Conservation (phyloP, 64 coral and sea anemone genomes). For the Exaiptasia diaphana region DNA sequence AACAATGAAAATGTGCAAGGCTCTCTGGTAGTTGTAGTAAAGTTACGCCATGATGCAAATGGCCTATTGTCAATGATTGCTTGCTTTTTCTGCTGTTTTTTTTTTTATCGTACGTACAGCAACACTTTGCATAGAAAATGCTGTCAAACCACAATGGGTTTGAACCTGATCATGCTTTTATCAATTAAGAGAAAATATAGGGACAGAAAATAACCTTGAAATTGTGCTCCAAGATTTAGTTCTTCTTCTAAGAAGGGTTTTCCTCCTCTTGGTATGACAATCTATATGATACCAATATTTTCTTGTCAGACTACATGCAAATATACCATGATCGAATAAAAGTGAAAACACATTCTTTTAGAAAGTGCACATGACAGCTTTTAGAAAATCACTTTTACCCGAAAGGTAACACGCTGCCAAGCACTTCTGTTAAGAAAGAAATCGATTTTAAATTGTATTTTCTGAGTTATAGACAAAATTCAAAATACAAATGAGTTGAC, state of each 20-base stretch:
- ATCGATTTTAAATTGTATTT: neutral
- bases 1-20: too few species aligned
- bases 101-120: too few species aligned
- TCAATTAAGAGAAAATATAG: too few species aligned
- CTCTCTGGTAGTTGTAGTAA: too few species aligned
- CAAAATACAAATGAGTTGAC: too few species aligned
- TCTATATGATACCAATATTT: neutral
- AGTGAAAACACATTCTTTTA: neutral
- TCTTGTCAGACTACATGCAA: neutral
- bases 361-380: neutral
- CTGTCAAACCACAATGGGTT: too few species aligned
- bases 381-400: neutral
- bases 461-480: too few species aligned
- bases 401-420: neutral
- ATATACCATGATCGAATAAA: neutral
- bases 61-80: too few species aligned
- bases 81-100: too few species aligned
- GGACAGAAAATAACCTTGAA: neutral
- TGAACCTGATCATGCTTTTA: too few species aligned
- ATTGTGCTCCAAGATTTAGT: neutral
- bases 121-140: too few species aligned
- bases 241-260: constrained; percentile 22
- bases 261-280: constrained; percentile 18
- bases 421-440: neutral
- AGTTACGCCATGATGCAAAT: too few species aligned